A percentile compares a stretch with the other conserved stretches of the same genome.
These are phyloP conservation scores for Lycaon pictus DNA, from an alignment of 2,113 vertebrate species.

Conservation along the genomic window DNA sequence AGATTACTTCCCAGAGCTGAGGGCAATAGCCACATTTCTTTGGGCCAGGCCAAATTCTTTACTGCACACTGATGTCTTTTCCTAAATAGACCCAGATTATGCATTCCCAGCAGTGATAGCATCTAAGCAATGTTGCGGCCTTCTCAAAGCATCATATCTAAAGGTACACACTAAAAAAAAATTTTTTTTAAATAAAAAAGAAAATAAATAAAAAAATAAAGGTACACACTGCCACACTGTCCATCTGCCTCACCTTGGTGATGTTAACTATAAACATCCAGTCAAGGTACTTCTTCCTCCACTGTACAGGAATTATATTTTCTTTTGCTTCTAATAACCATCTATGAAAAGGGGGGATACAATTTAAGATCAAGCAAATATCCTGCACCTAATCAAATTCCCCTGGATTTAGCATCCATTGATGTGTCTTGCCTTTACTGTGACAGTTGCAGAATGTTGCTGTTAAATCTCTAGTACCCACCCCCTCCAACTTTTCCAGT, in stretches of 20 bases:
- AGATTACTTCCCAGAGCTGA: neutral
- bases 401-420: neutral
- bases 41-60: neutral
- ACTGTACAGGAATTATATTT: neutral
- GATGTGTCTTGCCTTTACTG: neutral
- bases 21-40: neutral
- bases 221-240: neutral
- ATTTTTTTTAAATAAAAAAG: too few species aligned
- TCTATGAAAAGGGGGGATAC: neutral
- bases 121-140: neutral
- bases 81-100: neutral
- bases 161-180: neutral
- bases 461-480: neutral
- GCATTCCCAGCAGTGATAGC: neutral
- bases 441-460: neutral
- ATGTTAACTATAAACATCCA: neutral
- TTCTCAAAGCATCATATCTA: neutral
- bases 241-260: neutral
- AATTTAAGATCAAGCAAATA: neutral
- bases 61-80: neutral
- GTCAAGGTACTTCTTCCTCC: neutral
- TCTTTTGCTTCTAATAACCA: slow-evolving; percentile 19
- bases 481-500: neutral
- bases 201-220: too few species aligned
- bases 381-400: neutral